Evolutionary conservation across 2,113 vertebrate species (phyloP).

Genomic region (Gambusia holbrooki): DNA sequence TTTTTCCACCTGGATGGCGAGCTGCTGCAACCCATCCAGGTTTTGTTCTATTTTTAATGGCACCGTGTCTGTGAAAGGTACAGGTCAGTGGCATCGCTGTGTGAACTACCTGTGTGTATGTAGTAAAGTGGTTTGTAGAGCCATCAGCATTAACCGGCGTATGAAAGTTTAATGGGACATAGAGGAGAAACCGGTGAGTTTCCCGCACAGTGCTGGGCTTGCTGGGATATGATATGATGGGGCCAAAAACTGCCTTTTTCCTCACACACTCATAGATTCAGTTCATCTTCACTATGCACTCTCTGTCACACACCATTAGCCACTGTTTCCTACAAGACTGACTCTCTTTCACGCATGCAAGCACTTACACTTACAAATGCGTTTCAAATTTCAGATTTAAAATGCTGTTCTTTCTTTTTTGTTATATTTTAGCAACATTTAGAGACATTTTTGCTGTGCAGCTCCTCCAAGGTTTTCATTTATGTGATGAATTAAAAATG

Average conservation of each 20-base stretch:
- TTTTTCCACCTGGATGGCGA: constrained; percentile 63
- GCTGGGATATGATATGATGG: constrained; percentile 66
- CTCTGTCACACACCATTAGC: constrained; percentile 71
- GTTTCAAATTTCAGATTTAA: constrained; percentile 13
- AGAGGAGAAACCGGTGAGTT: constrained; percentile 62
- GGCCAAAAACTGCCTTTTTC: constrained; percentile 45
- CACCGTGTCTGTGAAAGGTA: constrained; percentile 60
- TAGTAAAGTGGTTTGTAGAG: constrained; percentile 67
- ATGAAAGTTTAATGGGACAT: constrained; percentile 81
- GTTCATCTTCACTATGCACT: constrained; percentile 65
- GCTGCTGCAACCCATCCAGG: constrained; percentile 51
- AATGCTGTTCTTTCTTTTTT: constrained; percentile 8
- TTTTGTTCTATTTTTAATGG: constrained; percentile 77
- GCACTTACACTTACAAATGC: constrained; percentile 21
- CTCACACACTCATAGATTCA: constrained; percentile 54
- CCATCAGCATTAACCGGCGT: constrained; percentile 76
- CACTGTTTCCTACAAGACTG: constrained; percentile 42
- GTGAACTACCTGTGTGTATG: constrained; percentile 43
- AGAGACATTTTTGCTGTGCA: not conserved
- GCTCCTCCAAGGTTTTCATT: constrained; percentile 8
- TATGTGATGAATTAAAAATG: constrained; percentile 12
- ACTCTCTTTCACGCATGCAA: constrained; percentile 24
- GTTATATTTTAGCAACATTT: not conserved
- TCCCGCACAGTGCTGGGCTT: constrained; percentile 47
- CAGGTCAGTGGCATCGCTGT: constrained; percentile 48